Conservation (phyloP, 2,797 vertebrate species). For the Schizopygopsis pylzovi region DNA sequence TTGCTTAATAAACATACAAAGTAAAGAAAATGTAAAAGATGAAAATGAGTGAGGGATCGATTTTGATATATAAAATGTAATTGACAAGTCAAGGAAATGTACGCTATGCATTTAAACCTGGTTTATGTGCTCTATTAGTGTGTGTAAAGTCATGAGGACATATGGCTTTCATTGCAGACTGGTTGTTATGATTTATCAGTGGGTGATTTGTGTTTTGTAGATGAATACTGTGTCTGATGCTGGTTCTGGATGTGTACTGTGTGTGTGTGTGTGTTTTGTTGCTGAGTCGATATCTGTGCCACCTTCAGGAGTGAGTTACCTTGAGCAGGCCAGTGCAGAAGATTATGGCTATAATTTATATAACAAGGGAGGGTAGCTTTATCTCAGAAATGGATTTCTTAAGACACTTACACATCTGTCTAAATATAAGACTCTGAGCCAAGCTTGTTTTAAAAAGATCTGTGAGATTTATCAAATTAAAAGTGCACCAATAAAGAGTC, state of each 20-base stretch:
- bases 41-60: neutral
- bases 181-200: neutral
- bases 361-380: slow-evolving; percentile 1
- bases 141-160: slow-evolving; percentile 12
- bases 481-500: neutral
- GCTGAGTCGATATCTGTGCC: slow-evolving; percentile 42
- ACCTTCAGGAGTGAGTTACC: slow-evolving; percentile 37
- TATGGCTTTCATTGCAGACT: slow-evolving; percentile 1
- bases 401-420: slow-evolving; percentile 13
- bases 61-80: neutral
- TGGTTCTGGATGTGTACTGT: neutral
- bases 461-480: slow-evolving; percentile 13
- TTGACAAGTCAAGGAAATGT: neutral
- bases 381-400: slow-evolving; percentile 10
- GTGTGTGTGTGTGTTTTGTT: slow-evolving; percentile 41
- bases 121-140: neutral
- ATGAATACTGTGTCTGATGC: neutral
- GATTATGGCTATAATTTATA: slow-evolving; percentile 34
- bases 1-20: neutral
- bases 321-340: neutral
- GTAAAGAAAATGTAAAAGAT: neutral
- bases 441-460: slow-evolving; percentile 13
- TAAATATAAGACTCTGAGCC: slow-evolving; percentile 16
- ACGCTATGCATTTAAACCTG: neutral
- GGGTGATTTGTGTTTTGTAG: slow-evolving; percentile 12